Evolutionary conservation across 2,888 invertebrate genomes (phyloP).

Genomic region (Auanema sp.): DNA sequence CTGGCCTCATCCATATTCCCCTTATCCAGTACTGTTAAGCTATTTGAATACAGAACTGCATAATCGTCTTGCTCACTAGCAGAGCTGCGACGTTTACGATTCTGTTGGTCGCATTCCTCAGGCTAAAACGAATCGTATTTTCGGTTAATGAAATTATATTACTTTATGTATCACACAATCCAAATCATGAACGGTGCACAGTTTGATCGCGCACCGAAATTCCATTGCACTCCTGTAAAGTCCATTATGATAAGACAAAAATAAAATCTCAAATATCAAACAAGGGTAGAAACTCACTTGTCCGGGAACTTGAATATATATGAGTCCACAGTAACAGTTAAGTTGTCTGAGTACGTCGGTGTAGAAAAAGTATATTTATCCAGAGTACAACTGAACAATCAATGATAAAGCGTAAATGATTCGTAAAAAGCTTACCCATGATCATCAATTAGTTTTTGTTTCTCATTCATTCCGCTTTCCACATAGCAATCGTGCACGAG

Average conservation of each 20-base stretch:
- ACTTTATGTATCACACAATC: slow-evolving; percentile 52
- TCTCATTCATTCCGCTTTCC: slow-evolving; percentile 55
- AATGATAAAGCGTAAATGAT: not conserved
- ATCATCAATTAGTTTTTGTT: slow-evolving; percentile 51
- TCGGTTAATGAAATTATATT: not conserved
- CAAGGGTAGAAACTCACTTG: slow-evolving; percentile 13
- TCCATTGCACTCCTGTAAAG: slow-evolving; percentile 34
- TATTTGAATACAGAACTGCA: slow-evolving; percentile 44
- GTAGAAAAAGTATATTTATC: slow-evolving; percentile 54
- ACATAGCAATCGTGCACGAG: slow-evolving; percentile 60
- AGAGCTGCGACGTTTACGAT: slow-evolving; percentile 6
- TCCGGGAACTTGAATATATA: slow-evolving; percentile 61
- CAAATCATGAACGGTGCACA: slow-evolving; percentile 49
- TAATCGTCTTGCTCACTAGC: slow-evolving; percentile 6
- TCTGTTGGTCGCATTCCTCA: slow-evolving; percentile 38
- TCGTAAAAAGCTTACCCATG: slow-evolving; percentile 39
- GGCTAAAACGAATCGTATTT: slow-evolving; percentile 40
- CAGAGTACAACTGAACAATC: slow-evolving; percentile 47
- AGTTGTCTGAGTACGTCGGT: slow-evolving; percentile 41
- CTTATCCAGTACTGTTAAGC: slow-evolving; percentile 55
- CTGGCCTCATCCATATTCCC: no score
- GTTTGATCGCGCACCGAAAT: slow-evolving; percentile 53
- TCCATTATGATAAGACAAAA: no score
- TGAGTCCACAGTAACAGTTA: slow-evolving; percentile 50
- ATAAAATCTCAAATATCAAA: not conserved